A percentile compares a stretch with the other conserved stretches of the same genome.
These are phyloP conservation scores for Phasia obesa DNA, from an alignment of 2,888 invertebrate genomes.

Conservation along the genomic window DNA sequence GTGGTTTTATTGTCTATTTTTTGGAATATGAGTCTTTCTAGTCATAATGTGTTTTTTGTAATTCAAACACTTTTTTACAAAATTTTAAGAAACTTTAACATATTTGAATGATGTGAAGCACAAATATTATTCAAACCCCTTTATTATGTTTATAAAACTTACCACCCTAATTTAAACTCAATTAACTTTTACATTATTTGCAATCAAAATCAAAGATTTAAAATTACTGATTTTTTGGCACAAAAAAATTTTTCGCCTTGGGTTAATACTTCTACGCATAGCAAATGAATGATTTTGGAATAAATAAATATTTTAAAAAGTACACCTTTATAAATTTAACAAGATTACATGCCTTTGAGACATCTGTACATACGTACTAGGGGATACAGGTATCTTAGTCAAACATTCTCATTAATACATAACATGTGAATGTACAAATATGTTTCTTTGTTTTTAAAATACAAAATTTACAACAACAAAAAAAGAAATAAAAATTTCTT, in stretches of 20 bases:
- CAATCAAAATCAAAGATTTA: slow-evolving; percentile 16
- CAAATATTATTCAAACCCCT: too few species aligned
- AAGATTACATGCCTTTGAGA: slow-evolving; percentile 1
- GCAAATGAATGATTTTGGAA: slow-evolving; percentile 34
- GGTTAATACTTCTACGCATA: neutral
- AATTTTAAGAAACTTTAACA: too few species aligned
- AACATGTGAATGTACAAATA: neutral
- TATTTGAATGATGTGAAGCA: too few species aligned
- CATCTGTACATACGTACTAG: neutral
- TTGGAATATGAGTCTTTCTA: too few species aligned
- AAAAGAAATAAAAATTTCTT: neutral
- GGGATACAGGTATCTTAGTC: slow-evolving; percentile 18
- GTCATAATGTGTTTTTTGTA: too few species aligned
- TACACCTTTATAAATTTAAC: slow-evolving; percentile 13
- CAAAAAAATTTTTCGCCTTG: slow-evolving; percentile 2
- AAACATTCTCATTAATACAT: slow-evolving; percentile 21
- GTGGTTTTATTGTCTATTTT: too few species aligned
- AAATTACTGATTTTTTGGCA: neutral
- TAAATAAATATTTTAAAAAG: slow-evolving; percentile 39
- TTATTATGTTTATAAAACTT: neutral
- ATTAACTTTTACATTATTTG: slow-evolving; percentile 3
- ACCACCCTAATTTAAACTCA: neutral
- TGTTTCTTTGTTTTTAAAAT: neutral
- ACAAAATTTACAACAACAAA: neutral
- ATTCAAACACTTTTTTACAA: too few species aligned